phyloP scores from a whole-genome alignment of 1,140 invertebrate genomes.

The Cherax quadricarinatus region DNA sequence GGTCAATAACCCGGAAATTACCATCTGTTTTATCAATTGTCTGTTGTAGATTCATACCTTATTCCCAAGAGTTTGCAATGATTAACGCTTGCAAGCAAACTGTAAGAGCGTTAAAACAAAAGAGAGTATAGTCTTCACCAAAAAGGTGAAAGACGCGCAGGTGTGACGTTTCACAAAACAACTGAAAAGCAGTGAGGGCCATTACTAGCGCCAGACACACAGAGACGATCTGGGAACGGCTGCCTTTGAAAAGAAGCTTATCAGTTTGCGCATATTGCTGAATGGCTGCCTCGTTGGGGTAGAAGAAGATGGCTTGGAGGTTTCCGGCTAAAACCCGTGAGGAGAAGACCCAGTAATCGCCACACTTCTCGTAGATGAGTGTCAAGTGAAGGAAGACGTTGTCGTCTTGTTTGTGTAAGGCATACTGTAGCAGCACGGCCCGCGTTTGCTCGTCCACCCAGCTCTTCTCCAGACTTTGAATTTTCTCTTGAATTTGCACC shows the following conservation, averaged over 20 bases:
- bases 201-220: not conserved
- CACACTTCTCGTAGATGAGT: slow-evolving; percentile 2
- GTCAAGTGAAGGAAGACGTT: not conserved
- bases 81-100: not conserved
- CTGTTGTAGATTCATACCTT: not conserved
- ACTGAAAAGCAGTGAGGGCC: not conserved
- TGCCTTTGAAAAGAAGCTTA: not conserved
- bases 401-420: slow-evolving; percentile 35
- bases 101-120: not conserved
- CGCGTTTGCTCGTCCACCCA: slow-evolving; percentile 11
- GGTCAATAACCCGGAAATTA: not conserved
- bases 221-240: not conserved
- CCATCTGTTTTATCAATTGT: not conserved
- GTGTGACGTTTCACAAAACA: slow-evolving; percentile 19
- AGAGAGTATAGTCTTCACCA: not conserved
- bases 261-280: not conserved
- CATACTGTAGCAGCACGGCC: not conserved
- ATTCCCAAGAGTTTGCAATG: not conserved
- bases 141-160: not conserved
- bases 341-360: slow-evolving; percentile 17
- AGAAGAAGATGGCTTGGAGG: not conserved
- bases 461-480: not conserved
- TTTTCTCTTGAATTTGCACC: not conserved
- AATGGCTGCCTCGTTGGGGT: slow-evolving; percentile 11
- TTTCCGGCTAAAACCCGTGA: not conserved